phyloP scores from a whole-genome alignment of 2,797 vertebrate genomes.

The Oryzias dopingdopingensis region DNA sequence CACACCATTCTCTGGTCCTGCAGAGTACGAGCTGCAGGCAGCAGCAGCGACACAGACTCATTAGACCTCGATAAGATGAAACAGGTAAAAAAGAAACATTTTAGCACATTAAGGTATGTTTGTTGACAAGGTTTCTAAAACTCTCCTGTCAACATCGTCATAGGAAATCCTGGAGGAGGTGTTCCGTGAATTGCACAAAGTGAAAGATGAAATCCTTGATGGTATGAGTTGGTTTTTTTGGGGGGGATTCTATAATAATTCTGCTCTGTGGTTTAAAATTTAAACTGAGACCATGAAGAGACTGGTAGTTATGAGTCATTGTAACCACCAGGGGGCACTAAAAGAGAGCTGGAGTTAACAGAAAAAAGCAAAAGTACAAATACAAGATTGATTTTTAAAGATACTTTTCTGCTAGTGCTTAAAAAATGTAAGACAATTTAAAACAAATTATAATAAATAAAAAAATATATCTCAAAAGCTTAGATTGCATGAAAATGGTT shows the following conservation, averaged over 20 bases:
- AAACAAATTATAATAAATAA: too few species aligned
- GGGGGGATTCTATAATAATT: neutral
- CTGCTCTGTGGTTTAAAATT: constrained; percentile 9
- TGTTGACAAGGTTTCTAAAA: too few species aligned
- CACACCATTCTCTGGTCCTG: constrained; percentile 18
- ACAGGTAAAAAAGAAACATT: constrained; percentile 79
- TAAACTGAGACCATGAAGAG: constrained; percentile 5
- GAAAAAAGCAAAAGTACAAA: too few species aligned
- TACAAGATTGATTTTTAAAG: too few species aligned
- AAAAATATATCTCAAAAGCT: too few species aligned
- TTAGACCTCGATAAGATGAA: constrained; percentile 98
- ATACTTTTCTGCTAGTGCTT: too few species aligned
- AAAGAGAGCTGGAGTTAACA: too few species aligned
- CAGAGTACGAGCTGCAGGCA: constrained; percentile 91
- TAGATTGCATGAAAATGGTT: too few species aligned
- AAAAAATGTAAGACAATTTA: too few species aligned
- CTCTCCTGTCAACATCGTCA: neutral
- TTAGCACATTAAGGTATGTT: too few species aligned
- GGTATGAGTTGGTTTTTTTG: constrained; percentile 76
- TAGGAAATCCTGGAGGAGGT: constrained; percentile 99
- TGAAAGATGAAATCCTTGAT: constrained; percentile 98
- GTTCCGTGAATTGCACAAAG: constrained; percentile 97
- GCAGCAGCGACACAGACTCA: constrained; percentile 87
- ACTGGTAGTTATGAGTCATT: constrained; percentile 9
- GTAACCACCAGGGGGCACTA: constrained; percentile 56